Evolutionary conservation across 2,113 vertebrate genomes (phyloP), one percentile per base, ranked within the genome.

Genomic region (Etheostoma cragini): DNA sequence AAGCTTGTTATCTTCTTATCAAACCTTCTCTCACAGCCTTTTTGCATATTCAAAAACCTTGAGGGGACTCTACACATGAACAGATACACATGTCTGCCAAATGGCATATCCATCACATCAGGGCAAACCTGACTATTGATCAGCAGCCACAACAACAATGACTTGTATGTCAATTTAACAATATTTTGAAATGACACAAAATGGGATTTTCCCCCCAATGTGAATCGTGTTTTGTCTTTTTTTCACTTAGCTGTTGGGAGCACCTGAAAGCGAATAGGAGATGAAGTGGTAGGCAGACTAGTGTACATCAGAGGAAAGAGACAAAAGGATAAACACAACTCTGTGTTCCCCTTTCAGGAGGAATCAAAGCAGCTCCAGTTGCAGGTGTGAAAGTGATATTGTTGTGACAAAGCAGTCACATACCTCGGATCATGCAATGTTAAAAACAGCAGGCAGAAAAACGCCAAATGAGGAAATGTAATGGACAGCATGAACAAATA

Each of bases 351-450:
- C 72, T 90, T 93, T 86, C 82, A 90, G 87, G 72, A 15, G 57
- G 82, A 91, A 92, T 90, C 88, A 94, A 92, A 94, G 88, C 57
- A 62, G 78, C 82, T 87, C 81, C 61, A 58, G 81, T 76, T 82
- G 56, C 78, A 70, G 38, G 50, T 80, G 82, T 73, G 66, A 92
- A 92, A 87, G 87, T 85, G 76, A 92, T 89, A 86, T 45, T 90
- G 89, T 81, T 74, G 84, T 93, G 90, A 91, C 82, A 91, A 91
- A 92, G 83, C 80, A 88, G 75, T 80, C 72, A 76, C 78, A 89
- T 80, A 91, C 81, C 81, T 87, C 16, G 57, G 69, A 86, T 87
- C 82, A 14, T 60, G 75, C 79, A 65, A 79, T 66, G 76, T 71
- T 85, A 70, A 76, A 87, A 93, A 72, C 65, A 82, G 75, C 81